Evolutionary conservation across 2,888 invertebrate species (phyloP), one percentile per base, ranked within the genome.

Genomic region (Diadegma fenestrale): DNA sequence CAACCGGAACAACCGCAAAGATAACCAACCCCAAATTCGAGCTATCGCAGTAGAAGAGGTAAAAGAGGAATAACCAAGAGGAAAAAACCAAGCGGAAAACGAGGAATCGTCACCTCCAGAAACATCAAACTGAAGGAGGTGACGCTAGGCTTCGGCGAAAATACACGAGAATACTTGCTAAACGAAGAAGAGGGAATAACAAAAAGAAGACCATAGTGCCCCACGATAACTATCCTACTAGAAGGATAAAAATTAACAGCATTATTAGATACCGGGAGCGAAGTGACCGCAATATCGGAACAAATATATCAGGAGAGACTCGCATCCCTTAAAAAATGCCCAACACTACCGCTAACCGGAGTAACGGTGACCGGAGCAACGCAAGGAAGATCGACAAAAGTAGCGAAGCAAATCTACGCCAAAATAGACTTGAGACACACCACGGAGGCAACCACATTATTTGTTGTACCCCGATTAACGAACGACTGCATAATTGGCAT

Each of bases 291-390:
- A 2, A 30, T 26, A 26, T 58, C 58, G 4, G 30, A 58, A 26
- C 26, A 26, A 30, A 45, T 14, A 45, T 45, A 17, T 45, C 14
- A 5, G 17, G 37, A 37, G 7, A 4, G 5, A 37, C 7, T 37
- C 6, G 10, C 51, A 1, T 0, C 51, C 6, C 17, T 78, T 8
- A n/a, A 7, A 14, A 12, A 8, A 0, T 68, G 68, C 10, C 78
- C 78, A 0, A 69, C 45, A 5, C 26, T 69, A 17, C 78, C 78
- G 1, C 19, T 78, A 0, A 33, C 58, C 0, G 78, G 78, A 1
- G 58, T 69, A 2, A 69, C 68, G 2, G 78, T 78, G 0, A 43
- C 41, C 0, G 77, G 77, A 0, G 77, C 77, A 33, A 68, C 68
- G 0, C 4, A 22, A 1, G 77, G 68, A 8, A 68, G 12, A 19